Conservation (phyloP, 2,797 vertebrate species). For the Tenualosa ilisha region DNA sequence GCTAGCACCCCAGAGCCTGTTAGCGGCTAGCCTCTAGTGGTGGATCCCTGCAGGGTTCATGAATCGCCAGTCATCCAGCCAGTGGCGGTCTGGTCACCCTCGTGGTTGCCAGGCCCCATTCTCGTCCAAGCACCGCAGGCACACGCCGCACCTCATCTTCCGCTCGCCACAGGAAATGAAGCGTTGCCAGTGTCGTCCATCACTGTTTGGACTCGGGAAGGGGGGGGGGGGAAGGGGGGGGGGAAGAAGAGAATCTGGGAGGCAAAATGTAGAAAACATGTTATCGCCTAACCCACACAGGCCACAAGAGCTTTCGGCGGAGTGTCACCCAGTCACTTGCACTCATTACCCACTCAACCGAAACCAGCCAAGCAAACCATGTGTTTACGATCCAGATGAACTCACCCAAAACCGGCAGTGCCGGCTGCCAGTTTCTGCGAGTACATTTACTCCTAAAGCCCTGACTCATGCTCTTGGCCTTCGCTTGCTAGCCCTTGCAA, state of each 20-base stretch:
- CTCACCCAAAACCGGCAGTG: neutral
- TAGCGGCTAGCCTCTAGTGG: neutral
- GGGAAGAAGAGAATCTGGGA: neutral
- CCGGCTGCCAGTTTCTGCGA: neutral
- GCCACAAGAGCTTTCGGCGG: slow-evolving; percentile 15
- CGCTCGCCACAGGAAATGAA: neutral
- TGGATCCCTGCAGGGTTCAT: neutral
- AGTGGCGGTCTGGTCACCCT: neutral
- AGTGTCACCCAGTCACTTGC: neutral
- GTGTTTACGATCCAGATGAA: slow-evolving; percentile 26
- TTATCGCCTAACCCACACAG: slow-evolving; percentile 1
- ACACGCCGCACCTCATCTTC: neutral
- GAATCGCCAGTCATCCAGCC: neutral
- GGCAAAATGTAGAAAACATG: neutral
- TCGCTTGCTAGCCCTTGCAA: neutral
- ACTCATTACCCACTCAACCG: neutral
- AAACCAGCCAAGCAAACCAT: neutral
- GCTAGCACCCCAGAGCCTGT: neutral
- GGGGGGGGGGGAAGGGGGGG: too few species aligned
- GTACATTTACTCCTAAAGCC: neutral
- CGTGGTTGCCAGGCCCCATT: neutral
- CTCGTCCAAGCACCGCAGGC: neutral
- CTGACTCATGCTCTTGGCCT: neutral
- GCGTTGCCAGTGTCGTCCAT: neutral
- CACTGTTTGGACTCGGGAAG: neutral